Conservation (phyloP, 1,140 invertebrate species). For the Polypedilum pembai region DNA sequence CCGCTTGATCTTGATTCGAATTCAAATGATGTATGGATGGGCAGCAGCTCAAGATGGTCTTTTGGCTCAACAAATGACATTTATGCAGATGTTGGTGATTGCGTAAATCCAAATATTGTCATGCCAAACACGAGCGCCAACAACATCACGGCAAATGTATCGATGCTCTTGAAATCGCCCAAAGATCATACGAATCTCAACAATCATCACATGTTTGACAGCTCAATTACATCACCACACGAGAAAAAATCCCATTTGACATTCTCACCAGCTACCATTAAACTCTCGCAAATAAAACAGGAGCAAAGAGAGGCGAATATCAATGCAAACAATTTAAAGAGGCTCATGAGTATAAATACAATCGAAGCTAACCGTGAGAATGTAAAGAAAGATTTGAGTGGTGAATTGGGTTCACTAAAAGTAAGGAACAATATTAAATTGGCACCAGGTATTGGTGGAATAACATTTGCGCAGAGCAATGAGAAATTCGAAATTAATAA, state of each 20-base stretch:
- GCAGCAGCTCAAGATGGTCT: conserved; percentile 53
- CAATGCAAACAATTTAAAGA: conserved; percentile 32
- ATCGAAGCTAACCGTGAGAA: conserved; percentile 46
- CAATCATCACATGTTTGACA: conserved; percentile 37
- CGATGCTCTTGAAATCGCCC: conserved; percentile 34
- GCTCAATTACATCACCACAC: conserved; percentile 44
- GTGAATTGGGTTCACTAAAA: conserved; percentile 42
- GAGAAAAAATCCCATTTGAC: conserved; percentile 57
- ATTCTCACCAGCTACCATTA: conserved; percentile 56
- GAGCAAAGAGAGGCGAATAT: conserved; percentile 38
- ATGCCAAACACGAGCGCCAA: conserved; percentile 46
- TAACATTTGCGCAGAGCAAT: conserved; percentile 40
- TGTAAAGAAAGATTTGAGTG: conserved; percentile 51
- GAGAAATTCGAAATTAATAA: background rate
- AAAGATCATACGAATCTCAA: conserved; percentile 35
- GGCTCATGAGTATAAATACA: conserved; percentile 45
- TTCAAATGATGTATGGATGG: conserved; percentile 47
- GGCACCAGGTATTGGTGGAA: conserved; percentile 41
- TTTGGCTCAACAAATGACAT: conserved; percentile 65
- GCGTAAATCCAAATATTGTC: conserved; percentile 71
- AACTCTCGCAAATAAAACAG: conserved; percentile 47
- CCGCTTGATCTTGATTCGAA: conserved; percentile 58
- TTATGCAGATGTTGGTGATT: conserved; percentile 60
- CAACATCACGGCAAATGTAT: conserved; percentile 32
- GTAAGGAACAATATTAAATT: conserved; percentile 39